These are phyloP conservation scores for Orycteropus afer DNA, from an alignment of 2,113 vertebrate genomes.

Conservation along the genomic window DNA sequence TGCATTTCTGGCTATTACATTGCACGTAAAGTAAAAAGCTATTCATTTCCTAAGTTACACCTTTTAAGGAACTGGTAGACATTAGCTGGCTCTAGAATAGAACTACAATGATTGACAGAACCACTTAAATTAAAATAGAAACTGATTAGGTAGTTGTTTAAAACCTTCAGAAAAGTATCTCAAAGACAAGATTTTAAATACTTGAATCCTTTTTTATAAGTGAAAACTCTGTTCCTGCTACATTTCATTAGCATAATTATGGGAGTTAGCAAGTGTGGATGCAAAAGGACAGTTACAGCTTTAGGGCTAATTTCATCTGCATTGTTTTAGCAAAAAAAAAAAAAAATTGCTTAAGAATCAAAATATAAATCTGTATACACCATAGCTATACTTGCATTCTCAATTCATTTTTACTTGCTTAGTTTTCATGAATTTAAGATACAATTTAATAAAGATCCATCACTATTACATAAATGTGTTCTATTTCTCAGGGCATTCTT, in stretches of 20 bases:
- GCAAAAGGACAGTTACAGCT: neutral
- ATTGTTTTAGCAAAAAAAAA: neutral
- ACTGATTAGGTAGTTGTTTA: neutral
- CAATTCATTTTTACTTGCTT: neutral
- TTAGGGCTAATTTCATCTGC: neutral
- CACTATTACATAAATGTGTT: neutral
- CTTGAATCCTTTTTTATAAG: constrained; percentile 7
- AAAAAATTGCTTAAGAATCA: neutral
- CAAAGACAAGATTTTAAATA: constrained; percentile 19
- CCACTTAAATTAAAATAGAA: constrained; percentile 29
- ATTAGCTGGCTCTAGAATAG: neutral
- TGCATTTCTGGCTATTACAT: neutral
- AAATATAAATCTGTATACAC: neutral
- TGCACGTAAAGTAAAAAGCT: neutral
- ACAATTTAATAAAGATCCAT: constrained; percentile 25
- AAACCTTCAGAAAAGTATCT: constrained; percentile 9
- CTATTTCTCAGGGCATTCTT: neutral
- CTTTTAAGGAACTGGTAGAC: neutral
- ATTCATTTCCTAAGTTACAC: neutral
- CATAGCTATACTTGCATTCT: neutral
- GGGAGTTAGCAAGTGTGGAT: neutral
- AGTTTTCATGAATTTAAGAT: constrained; percentile 35
- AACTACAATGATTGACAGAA: neutral
- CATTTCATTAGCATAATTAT: constrained; percentile 35
- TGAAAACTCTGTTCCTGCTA: constrained; percentile 22